These are phyloP conservation scores for Bursaphelenchus okinawaensis DNA, from an alignment of 2,888 invertebrate species.

Conservation along the genomic window DNA sequence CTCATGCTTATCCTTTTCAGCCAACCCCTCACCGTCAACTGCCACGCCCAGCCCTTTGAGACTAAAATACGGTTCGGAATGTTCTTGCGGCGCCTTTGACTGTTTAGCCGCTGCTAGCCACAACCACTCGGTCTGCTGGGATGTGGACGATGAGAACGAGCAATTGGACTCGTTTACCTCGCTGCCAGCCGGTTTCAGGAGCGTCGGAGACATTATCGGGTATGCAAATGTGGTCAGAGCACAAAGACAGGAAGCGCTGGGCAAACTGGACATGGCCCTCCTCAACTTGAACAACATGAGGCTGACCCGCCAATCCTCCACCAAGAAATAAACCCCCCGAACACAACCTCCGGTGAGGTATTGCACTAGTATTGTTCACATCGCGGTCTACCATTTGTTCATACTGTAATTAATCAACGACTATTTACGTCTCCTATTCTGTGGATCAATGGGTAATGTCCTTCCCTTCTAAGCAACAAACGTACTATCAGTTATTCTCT, in stretches of 20 bases:
- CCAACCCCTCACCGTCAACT: neutral
- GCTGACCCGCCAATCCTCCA: neutral
- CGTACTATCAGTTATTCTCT: too few relatives aligned
- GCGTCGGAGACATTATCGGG: slow-evolving; percentile 26
- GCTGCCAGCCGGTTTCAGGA: slow-evolving; percentile 15
- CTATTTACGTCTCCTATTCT: too few relatives aligned
- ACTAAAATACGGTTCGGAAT: neutral
- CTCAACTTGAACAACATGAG: neutral
- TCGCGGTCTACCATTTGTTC: neutral
- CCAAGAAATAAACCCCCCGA: too few relatives aligned
- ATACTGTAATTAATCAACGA: too few relatives aligned
- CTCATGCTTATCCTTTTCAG: too few relatives aligned
- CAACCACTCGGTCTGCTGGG: neutral
- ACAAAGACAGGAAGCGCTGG: slow-evolving; percentile 23
- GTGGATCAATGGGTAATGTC: too few relatives aligned
- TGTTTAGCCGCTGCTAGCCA: slow-evolving; percentile 1
- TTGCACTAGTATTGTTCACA: neutral
- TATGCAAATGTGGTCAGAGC: slow-evolving; percentile 27
- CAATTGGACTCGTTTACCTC: neutral
- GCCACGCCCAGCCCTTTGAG: neutral
- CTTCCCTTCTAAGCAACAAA: too few relatives aligned
- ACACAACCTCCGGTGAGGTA: neutral
- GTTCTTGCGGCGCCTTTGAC: slow-evolving; percentile 1
- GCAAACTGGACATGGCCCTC: slow-evolving; percentile 15
- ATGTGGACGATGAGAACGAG: slow-evolving; percentile 5